Evolutionary conservation across 2,113 vertebrate species (phyloP), one percentile per base, ranked within the genome.

Genomic region (Australoheros scitulus): DNA sequence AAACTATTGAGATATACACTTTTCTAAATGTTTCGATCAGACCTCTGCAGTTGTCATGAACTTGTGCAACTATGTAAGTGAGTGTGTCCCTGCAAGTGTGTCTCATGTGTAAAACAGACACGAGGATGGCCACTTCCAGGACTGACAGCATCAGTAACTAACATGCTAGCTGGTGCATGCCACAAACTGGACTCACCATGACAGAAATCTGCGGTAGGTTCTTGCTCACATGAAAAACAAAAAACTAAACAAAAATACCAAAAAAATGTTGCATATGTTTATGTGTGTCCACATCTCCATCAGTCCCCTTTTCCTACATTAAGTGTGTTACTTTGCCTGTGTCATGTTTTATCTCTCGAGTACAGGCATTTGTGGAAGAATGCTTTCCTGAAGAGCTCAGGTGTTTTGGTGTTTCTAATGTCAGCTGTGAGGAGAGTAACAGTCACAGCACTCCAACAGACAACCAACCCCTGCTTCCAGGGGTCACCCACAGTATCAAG

Each of bases 1-100:
- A 89, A 92, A 77, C 86, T 86, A 90, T 93, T 86, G 78, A 93
- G 91, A 88, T 89, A 92, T 63, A 55, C 47, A 75, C 59, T 72
- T 72, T 52, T 18, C 65, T 89, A 88, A 91, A 92, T 93, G 92
- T 88, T 61, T 47, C 58, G 83, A 91, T 92, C 89, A 91, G 70
- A 88, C 80, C 34, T 64, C 36, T 65, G 80, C 56, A 6, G 81
- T 84, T 86, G 78, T 76, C 64, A 80, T 75, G 41, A 79, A 85
- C 81, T 41, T 57, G 14, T 65, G 17, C 86, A 77, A 82, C 38
- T 72, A 61, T 77, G 84, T 36, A 11, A 55, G 26, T 11, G 55
- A 65, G 43, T 47, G 38, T 15, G 26, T 24, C 10, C 10, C 41
- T 70, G 43, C 10, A 26, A 50, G 24, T 20, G 65, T 72, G 50